These are phyloP conservation scores for Prunella himalayana DNA, from an alignment of 2,113 vertebrate genomes.

Conservation along the genomic window DNA sequence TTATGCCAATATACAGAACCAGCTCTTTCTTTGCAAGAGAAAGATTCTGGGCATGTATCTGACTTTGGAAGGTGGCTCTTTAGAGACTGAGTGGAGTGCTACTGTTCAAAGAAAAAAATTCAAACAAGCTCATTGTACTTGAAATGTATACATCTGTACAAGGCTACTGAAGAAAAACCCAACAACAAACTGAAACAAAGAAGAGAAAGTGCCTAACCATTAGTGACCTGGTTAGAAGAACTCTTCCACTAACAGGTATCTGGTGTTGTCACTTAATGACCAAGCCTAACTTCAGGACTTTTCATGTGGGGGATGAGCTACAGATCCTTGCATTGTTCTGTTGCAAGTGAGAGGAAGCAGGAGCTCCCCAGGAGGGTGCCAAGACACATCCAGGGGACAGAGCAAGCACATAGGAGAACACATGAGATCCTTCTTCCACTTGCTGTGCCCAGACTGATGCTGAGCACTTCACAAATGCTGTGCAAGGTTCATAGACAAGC, in stretches of 20 bases:
- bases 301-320: neutral
- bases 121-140: neutral
- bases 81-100: neutral
- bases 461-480: neutral
- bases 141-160: neutral
- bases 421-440: neutral
- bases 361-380: neutral
- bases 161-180: neutral
- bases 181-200: neutral
- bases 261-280: neutral
- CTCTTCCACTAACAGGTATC: neutral
- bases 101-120: neutral
- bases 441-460: neutral
- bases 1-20: neutral
- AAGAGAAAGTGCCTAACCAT: neutral
- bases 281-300: neutral
- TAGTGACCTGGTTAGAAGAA: neutral
- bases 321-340: neutral
- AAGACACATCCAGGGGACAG: neutral
- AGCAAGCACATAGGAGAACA: neutral
- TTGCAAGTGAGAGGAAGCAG: neutral
- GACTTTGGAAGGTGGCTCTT: neutral
- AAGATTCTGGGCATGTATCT: neutral
- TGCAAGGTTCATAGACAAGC: neutral
- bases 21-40: neutral